phyloP scores from a whole-genome alignment of 1,140 invertebrate species.

The Oncopodura yosiiana region DNA sequence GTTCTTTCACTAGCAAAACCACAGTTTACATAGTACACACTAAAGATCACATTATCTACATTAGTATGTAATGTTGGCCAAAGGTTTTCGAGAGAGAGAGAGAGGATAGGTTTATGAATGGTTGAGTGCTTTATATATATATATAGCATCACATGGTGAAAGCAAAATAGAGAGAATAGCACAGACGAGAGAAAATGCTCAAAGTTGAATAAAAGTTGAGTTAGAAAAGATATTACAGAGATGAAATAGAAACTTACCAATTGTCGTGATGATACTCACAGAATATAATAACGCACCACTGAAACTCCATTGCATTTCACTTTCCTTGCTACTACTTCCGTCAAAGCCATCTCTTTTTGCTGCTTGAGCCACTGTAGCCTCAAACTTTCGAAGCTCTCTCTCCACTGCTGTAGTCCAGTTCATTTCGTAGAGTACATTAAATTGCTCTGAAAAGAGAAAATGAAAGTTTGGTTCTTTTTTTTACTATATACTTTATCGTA shows the following conservation, averaged over 20 bases:
- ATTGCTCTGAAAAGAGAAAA: slow-evolving; percentile 51
- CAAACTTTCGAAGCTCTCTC: slow-evolving; percentile 62
- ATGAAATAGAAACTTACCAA: slow-evolving; percentile 48
- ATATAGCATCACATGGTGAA: no score
- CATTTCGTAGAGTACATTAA: slow-evolving; percentile 67
- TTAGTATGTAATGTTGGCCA: no score
- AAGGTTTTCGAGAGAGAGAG: not conserved
- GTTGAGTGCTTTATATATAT: no score
- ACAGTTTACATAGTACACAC: no score
- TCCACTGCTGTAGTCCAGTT: slow-evolving; percentile 71
- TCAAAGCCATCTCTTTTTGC: slow-evolving; percentile 48
- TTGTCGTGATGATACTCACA: slow-evolving; percentile 72
- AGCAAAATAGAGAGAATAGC: no score
- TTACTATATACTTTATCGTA: no score
- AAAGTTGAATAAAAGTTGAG: no score
- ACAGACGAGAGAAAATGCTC: no score
- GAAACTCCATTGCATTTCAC: slow-evolving; percentile 57
- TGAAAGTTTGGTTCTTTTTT: no score
- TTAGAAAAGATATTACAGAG: no score
- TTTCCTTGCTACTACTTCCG: slow-evolving; percentile 44
- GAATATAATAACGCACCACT: slow-evolving; percentile 68
- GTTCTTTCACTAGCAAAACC: no score
- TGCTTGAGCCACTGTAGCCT: slow-evolving; percentile 61
- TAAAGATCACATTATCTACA: no score
- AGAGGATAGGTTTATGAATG: not conserved